These are phyloP conservation scores for Natrix natrix DNA, from an alignment of 2,797 vertebrate genomes.

Conservation along the genomic window DNA sequence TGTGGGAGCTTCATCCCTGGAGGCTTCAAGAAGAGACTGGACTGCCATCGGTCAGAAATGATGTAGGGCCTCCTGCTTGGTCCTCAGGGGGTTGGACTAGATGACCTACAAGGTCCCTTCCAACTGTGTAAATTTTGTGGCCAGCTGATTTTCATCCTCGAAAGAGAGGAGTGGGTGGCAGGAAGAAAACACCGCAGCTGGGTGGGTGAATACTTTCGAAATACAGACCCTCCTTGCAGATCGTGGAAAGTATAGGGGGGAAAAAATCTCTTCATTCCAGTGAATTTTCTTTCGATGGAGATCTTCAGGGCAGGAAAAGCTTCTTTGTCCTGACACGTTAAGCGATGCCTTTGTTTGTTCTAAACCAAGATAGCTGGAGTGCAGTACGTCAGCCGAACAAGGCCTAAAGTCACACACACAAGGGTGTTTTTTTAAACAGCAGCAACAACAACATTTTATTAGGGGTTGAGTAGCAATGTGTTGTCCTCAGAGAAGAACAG, in stretches of 20 bases:
- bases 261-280: background rate
- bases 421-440: background rate
- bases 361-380: background rate
- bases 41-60: too few species aligned
- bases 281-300: background rate
- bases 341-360: background rate
- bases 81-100: too few species aligned
- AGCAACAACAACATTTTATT: background rate
- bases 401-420: background rate
- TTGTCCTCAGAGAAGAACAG: background rate
- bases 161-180: background rate
- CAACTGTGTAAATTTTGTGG: background rate
- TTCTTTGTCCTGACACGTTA: background rate
- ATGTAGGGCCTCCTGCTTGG: too few species aligned
- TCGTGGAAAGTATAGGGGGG: background rate
- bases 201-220: background rate
- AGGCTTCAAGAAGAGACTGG: too few species aligned
- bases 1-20: too few species aligned
- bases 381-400: background rate
- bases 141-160: background rate
- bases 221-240: background rate
- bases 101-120: too few species aligned
- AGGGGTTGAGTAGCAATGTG: background rate
- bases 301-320: background rate
- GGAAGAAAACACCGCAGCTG: background rate